Conservation (phyloP, 2,888 invertebrate genomes). For the Cataglyphis rosenhaueri region DNA sequence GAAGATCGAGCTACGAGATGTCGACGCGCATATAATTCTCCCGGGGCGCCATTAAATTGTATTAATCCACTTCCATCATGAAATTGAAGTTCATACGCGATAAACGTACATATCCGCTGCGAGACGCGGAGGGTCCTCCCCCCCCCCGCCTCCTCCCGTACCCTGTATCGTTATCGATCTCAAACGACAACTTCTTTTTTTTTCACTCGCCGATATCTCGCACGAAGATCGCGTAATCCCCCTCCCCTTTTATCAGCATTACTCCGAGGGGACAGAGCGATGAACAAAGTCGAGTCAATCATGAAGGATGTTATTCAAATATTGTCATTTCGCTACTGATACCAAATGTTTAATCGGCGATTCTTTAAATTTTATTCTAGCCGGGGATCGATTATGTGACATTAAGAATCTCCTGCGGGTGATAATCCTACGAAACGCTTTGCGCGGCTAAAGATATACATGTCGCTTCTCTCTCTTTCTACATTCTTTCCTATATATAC, state of each 20-base stretch:
- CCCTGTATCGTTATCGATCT: constrained; percentile 32
- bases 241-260: constrained; percentile 26
- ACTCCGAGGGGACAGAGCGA: neutral
- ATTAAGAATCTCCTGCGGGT: neutral
- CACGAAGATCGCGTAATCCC: constrained; percentile 28
- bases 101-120: constrained; percentile 44
- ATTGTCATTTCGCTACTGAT: constrained; percentile 13
- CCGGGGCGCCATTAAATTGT: constrained; percentile 71
- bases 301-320: constrained; percentile 1
- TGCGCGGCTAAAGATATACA: neutral
- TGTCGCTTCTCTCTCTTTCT: neutral
- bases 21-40: constrained; percentile 61
- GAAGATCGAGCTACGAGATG: constrained; percentile 50
- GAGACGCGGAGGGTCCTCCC: neutral
- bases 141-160: neutral
- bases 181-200: constrained; percentile 33
- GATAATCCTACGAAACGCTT: neutral
- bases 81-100: constrained; percentile 66
- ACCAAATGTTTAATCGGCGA: constrained; percentile 21
- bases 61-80: constrained; percentile 74
- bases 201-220: constrained; percentile 27
- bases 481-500: no score
- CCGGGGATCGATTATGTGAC: neutral
- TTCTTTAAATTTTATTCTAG: neutral
- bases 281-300: constrained; percentile 17